Conservation (phyloP, 2,113 vertebrate species). For the Carassius gibelio region DNA sequence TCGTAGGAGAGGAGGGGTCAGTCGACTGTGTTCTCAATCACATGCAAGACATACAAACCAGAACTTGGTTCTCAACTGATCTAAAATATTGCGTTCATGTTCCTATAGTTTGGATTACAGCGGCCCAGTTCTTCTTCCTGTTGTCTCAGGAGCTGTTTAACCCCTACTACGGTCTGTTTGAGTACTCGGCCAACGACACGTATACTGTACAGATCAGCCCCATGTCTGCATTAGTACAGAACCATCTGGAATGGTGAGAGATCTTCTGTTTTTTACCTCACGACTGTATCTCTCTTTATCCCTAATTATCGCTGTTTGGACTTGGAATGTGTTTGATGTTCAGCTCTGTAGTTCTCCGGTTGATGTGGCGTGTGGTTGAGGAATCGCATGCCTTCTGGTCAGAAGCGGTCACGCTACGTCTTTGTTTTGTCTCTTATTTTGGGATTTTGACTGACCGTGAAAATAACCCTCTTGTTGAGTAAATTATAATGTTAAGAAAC, state of each 20-base stretch:
- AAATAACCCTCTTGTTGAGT: not conserved
- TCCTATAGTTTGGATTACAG: conserved; percentile 91
- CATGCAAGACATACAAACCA: not conserved
- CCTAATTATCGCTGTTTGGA: not conserved
- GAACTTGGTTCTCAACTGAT: not conserved
- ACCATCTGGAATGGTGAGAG: conserved; percentile 93
- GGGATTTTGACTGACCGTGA: conserved; percentile 28
- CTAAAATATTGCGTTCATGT: conserved; percentile 27
- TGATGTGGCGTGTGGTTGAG: conserved; percentile 43
- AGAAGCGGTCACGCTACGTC: conserved; percentile 11
- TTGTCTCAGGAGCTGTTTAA: conserved; percentile 99
- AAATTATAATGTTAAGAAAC: conserved; percentile 19
- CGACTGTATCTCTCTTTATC: not conserved
- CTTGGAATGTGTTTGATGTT: conserved; percentile 24
- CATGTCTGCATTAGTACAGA: conserved; percentile 98
- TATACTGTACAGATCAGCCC: conserved; percentile 99
- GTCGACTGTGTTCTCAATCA: not conserved
- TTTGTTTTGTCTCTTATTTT: conserved; percentile 38
- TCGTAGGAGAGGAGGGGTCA: conserved; percentile 96
- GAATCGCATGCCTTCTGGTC: conserved; percentile 23
- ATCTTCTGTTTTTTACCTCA: not conserved
- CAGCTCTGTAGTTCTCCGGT: conserved; percentile 3
- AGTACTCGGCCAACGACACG: conserved; percentile 97
- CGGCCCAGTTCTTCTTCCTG: conserved; percentile 96
- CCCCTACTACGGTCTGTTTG: conserved; percentile 97